phyloP scores from a whole-genome alignment of 2,888 invertebrate genomes.

The Electrophaes corylata region DNA sequence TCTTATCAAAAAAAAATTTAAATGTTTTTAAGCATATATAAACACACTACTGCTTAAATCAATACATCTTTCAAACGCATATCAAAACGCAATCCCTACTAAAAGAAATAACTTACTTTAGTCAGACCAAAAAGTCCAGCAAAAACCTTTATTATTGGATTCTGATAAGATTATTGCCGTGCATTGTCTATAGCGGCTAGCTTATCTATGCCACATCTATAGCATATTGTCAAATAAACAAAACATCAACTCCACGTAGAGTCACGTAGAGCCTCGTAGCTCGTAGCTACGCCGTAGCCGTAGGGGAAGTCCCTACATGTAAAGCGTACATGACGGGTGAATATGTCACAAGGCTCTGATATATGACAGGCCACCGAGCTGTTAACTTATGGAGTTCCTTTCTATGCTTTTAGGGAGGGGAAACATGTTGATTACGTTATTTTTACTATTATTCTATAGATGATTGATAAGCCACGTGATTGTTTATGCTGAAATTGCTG shows the following conservation, averaged over 20 bases:
- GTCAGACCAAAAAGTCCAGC: conserved; percentile 19
- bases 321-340: conserved; percentile 68
- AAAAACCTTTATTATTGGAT: no score
- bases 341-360: conserved; percentile 74
- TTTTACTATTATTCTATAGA: background rate
- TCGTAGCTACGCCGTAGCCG: conserved; percentile 29
- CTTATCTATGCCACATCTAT: conserved; percentile 18
- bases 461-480: background rate
- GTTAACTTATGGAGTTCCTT: conserved; percentile 79
- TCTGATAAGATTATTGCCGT: no score
- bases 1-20: no score
- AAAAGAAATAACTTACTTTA: no score
- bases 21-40: no score
- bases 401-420: conserved; percentile 52
- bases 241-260: conserved; percentile 26
- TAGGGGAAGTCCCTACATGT: conserved; percentile 52
- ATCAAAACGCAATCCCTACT: no score
- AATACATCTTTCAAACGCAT: no score
- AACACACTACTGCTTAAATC: no score
- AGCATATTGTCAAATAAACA: conserved; percentile 36
- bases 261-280: conserved; percentile 23
- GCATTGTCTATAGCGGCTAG: no score
- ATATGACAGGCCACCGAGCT: conserved; percentile 74
- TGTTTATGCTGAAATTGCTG: no score
- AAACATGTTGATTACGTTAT: background rate